Evolutionary conservation across 1,140 invertebrate species (phyloP).

Genomic region (Hydropsyche tenuis): DNA sequence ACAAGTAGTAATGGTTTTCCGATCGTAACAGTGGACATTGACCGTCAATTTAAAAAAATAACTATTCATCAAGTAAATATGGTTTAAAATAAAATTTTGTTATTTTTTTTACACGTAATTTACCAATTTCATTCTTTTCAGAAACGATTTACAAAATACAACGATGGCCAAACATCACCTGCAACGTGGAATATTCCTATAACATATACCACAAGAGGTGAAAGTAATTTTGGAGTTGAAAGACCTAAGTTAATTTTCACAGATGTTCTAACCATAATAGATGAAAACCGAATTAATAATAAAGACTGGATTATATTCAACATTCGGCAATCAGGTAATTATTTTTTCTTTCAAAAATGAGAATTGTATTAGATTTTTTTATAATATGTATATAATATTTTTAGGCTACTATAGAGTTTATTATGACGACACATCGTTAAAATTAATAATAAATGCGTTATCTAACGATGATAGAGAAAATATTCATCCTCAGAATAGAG

Average conservation of each 20-base stretch:
- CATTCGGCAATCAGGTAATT: background rate
- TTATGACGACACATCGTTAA: background rate
- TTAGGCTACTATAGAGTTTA: constrained; percentile 1
- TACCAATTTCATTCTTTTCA: background rate
- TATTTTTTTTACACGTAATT: background rate
- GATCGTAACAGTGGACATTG: background rate
- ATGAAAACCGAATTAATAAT: background rate
- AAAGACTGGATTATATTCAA: constrained; percentile 8
- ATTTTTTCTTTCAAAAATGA: background rate
- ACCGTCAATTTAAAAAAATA: background rate
- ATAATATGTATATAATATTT: background rate
- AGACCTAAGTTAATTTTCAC: background rate
- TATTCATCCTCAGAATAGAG: background rate
- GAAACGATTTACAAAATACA: background rate
- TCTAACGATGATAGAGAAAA: background rate
- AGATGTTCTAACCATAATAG: background rate
- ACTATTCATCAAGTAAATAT: background rate
- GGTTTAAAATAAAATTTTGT: background rate
- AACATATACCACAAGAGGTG: background rate
- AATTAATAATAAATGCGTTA: background rate
- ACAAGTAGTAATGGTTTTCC: background rate
- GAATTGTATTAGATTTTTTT: background rate
- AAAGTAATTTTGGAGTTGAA: background rate
- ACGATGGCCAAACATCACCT: background rate
- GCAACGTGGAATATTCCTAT: background rate